Evolutionary conservation across 2,113 vertebrate genomes (phyloP).

Genomic region (Rhabdomys dilectus): DNA sequence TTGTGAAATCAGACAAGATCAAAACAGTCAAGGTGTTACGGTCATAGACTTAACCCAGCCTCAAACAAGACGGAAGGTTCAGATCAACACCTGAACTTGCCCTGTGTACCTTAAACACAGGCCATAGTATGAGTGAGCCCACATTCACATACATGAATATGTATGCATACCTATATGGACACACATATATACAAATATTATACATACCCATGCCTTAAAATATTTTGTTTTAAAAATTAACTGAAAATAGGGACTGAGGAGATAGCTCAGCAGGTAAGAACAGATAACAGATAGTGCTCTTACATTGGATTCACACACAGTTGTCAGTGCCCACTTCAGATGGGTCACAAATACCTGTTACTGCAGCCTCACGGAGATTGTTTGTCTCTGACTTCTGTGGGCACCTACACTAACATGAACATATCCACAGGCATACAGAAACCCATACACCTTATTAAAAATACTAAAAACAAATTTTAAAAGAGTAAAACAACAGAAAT

Average conservation of each 20-base stretch:
- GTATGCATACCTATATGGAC: rapidly evolving
- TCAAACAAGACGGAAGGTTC: not conserved
- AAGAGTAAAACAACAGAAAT: not conserved
- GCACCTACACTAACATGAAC: not conserved
- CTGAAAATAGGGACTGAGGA: not conserved
- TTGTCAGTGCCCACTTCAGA: not conserved
- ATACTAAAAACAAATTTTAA: not conserved
- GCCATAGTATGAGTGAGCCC: too few species aligned
- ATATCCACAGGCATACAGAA: not conserved
- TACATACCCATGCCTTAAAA: not conserved
- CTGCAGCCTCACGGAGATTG: too few species aligned
- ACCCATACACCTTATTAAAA: not conserved
- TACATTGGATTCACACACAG: not conserved
- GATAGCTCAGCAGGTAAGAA: not conserved
- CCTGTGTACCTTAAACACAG: not conserved
- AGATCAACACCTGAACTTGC: not conserved
- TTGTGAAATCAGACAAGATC: not conserved
- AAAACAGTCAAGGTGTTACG: not conserved
- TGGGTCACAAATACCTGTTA: not conserved
- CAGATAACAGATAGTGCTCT: not conserved
- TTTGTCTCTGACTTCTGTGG: not conserved
- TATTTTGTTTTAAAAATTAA: not conserved
- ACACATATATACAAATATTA: not conserved
- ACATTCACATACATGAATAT: not conserved
- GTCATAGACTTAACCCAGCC: not conserved